phyloP scores from a whole-genome alignment of 1,140 invertebrate genomes.

The Calephelis nemesis region DNA sequence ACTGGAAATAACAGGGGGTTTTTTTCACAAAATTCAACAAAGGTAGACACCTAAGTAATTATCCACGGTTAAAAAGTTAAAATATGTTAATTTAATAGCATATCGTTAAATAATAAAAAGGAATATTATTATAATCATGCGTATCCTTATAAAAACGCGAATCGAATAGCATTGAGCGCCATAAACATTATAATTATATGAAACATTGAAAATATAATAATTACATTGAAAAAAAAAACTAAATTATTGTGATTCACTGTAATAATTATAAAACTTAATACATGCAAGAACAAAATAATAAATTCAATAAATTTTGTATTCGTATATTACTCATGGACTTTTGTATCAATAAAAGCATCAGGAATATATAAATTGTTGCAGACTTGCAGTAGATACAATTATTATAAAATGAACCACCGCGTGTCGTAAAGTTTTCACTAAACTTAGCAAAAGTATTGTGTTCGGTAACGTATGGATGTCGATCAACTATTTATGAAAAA shows the following conservation, averaged over 20 bases:
- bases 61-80: neutral
- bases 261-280: neutral
- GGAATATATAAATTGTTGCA: neutral
- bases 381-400: neutral
- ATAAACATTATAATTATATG: constrained; percentile 1
- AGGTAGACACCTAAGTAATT: neutral
- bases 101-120: constrained; percentile 3
- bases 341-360: neutral
- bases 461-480: constrained; percentile 17
- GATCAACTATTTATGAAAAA: constrained; percentile 23
- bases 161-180: constrained; percentile 7
- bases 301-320: neutral
- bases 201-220: constrained; percentile 1
- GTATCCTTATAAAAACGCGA: neutral
- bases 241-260: neutral
- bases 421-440: constrained; percentile 3
- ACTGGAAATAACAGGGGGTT: neutral
- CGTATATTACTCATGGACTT: neutral
- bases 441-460: constrained; percentile 6
- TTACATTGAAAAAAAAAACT: neutral
- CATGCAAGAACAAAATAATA: constrained; percentile 1
- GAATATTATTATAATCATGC: constrained; percentile 2
- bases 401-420: neutral
- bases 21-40: neutral
- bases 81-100: neutral